These are phyloP conservation scores for Eucera pruinosa DNA, from an alignment of 2,888 invertebrate genomes.

Conservation along the genomic window DNA sequence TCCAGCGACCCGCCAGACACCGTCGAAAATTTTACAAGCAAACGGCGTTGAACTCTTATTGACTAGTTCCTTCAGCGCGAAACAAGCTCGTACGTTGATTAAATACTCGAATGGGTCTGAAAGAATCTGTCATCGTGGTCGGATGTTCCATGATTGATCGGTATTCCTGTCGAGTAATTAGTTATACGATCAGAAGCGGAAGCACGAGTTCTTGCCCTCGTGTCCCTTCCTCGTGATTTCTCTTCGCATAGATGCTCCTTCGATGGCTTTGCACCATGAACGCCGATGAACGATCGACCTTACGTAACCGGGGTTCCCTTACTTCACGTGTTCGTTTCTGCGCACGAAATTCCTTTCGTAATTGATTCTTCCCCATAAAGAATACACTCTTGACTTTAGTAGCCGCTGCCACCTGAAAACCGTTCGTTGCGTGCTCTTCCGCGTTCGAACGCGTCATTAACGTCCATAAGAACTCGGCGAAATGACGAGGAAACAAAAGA, in stretches of 20 bases:
- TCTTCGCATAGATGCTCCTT: neutral
- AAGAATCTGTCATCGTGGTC: constrained; percentile 21
- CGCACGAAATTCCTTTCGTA: constrained; percentile 41
- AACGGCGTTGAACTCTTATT: neutral
- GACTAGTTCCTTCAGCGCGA: neutral
- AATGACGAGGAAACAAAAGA: constrained; percentile 8
- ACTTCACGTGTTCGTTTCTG: constrained; percentile 26
- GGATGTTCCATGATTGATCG: constrained; percentile 40
- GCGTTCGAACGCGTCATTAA: constrained; percentile 33
- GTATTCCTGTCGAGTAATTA: constrained; percentile 33
- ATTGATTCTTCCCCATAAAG: constrained; percentile 43
- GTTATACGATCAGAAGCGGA: constrained; percentile 31
- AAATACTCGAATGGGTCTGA: constrained; percentile 23
- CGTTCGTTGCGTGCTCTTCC: constrained; percentile 37
- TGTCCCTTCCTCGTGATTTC: constrained; percentile 35
- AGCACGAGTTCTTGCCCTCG: constrained; percentile 17
- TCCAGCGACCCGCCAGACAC: neutral
- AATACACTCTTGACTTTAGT: constrained; percentile 10
- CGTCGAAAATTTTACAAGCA: neutral
- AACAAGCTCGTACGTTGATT: neutral
- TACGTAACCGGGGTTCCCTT: constrained; percentile 32
- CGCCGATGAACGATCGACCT: constrained; percentile 10
- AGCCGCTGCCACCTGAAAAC: neutral
- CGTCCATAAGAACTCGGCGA: constrained; percentile 14
- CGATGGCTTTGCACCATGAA: constrained; percentile 6